Evolutionary conservation across 1,140 invertebrate genomes (phyloP).

Genomic region (Coptotermes formosanus): DNA sequence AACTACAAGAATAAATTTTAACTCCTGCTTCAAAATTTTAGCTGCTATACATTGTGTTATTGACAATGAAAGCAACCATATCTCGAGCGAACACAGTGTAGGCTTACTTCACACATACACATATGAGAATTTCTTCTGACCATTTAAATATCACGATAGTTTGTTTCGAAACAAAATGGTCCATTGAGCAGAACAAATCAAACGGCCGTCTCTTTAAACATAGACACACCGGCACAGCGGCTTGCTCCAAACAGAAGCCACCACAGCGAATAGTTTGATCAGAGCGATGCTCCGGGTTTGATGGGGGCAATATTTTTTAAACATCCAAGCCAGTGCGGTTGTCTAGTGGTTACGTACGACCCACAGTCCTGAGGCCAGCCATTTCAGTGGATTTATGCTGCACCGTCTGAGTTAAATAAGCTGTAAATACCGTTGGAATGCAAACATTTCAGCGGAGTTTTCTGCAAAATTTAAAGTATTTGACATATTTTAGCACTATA

Average conservation of each 20-base stretch:
- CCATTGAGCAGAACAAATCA: background rate
- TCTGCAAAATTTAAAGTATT: too few species aligned
- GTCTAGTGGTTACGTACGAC: background rate
- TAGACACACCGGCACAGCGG: background rate
- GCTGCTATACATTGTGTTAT: too few species aligned
- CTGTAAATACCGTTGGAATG: too few species aligned
- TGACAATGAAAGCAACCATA: too few species aligned
- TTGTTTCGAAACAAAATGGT: background rate
- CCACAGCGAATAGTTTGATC: background rate
- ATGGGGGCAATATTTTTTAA: background rate
- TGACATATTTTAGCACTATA: too few species aligned
- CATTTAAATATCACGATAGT: background rate
- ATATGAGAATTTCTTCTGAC: too few species aligned
- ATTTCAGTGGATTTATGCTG: background rate
- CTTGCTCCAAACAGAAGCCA: background rate
- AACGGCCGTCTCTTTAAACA: background rate
- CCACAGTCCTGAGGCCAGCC: background rate
- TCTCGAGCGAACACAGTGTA: too few species aligned
- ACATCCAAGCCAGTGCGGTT: background rate
- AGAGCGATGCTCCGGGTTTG: background rate
- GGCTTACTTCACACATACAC: too few species aligned
- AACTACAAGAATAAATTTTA: too few species aligned
- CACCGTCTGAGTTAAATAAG: too few species aligned
- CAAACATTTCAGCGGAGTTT: too few species aligned
- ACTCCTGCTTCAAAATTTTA: too few species aligned